Evolutionary conservation across 2,113 vertebrate species (phyloP).

Genomic region (Solea senegalensis): DNA sequence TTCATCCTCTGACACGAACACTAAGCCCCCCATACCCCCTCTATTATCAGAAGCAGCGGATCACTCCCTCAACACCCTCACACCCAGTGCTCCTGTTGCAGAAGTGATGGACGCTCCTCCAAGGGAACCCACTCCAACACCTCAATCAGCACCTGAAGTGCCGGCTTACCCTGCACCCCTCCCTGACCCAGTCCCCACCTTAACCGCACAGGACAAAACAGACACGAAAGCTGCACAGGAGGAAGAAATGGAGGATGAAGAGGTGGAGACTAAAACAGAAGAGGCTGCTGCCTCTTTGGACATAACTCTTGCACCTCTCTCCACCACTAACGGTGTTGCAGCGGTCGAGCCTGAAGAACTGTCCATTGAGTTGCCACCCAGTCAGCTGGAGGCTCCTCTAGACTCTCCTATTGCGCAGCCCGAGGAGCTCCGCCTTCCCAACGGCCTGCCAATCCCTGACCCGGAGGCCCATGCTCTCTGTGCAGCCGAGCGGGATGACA

Average conservation of each 20-base stretch:
- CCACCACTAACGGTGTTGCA: conserved; percentile 80
- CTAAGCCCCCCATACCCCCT: conserved; percentile 31
- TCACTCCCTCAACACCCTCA: conserved; percentile 40
- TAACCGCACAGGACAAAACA: conserved; percentile 67
- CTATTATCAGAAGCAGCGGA: conserved; percentile 60
- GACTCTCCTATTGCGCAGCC: conserved; percentile 90
- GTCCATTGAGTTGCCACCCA: conserved; percentile 31
- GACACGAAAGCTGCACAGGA: conserved; percentile 60
- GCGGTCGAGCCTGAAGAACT: conserved; percentile 53
- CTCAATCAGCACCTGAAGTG: conserved; percentile 62
- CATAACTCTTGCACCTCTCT: neutral
- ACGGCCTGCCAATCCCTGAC: conserved; percentile 79
- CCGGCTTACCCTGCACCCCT: conserved; percentile 80
- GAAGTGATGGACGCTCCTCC: conserved; percentile 71
- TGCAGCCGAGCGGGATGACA: conserved; percentile 83
- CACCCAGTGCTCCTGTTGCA: conserved; percentile 51
- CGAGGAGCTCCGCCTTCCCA: conserved; percentile 87
- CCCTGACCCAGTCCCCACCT: conserved; percentile 67
- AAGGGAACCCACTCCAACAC: conserved; percentile 44
- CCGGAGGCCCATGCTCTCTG: conserved; percentile 22
- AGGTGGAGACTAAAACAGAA: conserved; percentile 36
- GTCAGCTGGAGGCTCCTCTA: conserved; percentile 57
- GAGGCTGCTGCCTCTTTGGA: conserved; percentile 18
- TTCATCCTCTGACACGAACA: conserved; percentile 63
- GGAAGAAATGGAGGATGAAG: conserved; percentile 15